These are phyloP conservation scores for Hydrotaea diabolus DNA, from an alignment of 2,888 invertebrate species.

Conservation along the genomic window DNA sequence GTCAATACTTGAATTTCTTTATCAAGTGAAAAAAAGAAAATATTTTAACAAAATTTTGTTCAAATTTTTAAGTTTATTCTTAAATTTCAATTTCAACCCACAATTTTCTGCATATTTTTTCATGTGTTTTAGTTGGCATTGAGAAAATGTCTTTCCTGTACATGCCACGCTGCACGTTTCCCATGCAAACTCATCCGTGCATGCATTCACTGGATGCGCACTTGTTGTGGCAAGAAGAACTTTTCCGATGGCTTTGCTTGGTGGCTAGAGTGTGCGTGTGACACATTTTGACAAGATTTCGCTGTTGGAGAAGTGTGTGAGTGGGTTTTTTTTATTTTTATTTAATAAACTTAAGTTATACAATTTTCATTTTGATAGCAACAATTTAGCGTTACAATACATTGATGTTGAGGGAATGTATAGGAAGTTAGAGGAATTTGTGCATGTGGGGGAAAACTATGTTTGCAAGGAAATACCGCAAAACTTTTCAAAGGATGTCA, in stretches of 20 bases:
- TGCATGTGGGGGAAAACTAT: conserved; percentile 36
- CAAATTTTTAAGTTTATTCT: no score
- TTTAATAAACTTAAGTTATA: no score
- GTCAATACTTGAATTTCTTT: no score
- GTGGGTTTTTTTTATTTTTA: neutral
- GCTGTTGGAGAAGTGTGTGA: neutral
- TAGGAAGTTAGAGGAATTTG: neutral
- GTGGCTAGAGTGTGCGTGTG: conserved; percentile 23
- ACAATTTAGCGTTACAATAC: no score
- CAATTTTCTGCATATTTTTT: no score
- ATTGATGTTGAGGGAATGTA: neutral
- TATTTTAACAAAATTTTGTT: no score
- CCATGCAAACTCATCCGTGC: neutral
- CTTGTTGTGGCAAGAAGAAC: conserved; percentile 15
- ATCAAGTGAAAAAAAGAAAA: no score
- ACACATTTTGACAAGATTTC: conserved; percentile 38
- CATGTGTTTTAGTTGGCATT: no score
- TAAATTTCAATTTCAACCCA: no score
- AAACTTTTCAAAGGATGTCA: neutral
- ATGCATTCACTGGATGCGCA: neutral
- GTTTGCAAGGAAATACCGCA: neutral
- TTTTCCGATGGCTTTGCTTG: neutral
- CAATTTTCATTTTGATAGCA: no score
- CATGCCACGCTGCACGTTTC: neutral
- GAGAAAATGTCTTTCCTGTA: no score